These are phyloP conservation scores for Sitta carolinensis DNA, from an alignment of 2,797 vertebrate species.

Conservation along the genomic window DNA sequence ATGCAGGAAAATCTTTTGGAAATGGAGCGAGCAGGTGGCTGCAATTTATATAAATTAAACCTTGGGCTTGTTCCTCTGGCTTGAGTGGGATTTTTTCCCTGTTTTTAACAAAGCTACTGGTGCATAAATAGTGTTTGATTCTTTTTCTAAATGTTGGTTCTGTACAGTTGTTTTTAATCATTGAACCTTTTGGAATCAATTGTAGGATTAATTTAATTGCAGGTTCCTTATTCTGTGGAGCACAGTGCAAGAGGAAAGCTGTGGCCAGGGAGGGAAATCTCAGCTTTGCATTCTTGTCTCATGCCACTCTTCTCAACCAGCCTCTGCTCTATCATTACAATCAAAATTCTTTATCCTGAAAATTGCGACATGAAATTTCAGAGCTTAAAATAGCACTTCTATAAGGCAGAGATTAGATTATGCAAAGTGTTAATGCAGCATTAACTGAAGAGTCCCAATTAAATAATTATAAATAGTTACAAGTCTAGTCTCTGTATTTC, in stretches of 20 bases:
- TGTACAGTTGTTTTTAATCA: constrained; percentile 35
- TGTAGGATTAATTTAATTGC: constrained; percentile 43
- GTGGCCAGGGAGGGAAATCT: neutral
- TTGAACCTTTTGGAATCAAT: constrained; percentile 46
- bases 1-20: constrained; percentile 21
- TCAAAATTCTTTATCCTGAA: constrained; percentile 52
- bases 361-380: constrained; percentile 2
- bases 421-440: constrained; percentile 41
- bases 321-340: constrained; percentile 44
- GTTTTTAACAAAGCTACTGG: constrained; percentile 24
- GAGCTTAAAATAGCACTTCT: constrained; percentile 36
- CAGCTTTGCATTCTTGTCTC: constrained; percentile 13
- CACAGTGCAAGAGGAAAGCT: neutral
- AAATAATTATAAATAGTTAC: constrained; percentile 61
- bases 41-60: constrained; percentile 64
- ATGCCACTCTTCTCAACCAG: neutral
- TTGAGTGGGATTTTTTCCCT: neutral
- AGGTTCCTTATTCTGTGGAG: neutral
- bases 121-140: neutral
- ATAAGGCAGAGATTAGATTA: constrained; percentile 38
- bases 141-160: neutral
- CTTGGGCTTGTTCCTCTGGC: neutral
- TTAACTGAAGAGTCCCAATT: constrained; percentile 25
- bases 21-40: constrained; percentile 35
- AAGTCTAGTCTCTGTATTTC: neutral